Base-by-base conservation (phyloP, 2,797 vertebrate genomes). In the Lophius americanus region DNA sequence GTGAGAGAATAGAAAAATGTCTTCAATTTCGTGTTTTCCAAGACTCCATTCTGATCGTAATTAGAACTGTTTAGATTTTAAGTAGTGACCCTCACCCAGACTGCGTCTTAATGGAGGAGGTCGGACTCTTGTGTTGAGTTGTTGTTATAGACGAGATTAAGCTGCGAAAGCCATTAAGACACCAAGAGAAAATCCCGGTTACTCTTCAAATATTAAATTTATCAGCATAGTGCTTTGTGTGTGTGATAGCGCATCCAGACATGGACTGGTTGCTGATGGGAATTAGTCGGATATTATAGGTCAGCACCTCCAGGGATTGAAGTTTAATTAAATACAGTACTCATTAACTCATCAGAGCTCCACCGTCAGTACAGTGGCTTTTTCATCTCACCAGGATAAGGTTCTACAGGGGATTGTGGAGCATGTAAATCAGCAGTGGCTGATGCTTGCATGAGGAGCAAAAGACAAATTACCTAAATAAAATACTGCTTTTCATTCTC, bases 251-350 rank as follows among this genome's bases (percentile, higher is more conserved):
- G 62, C 60, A 61, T 66, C 66, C 53, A 52, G 67, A 67, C 54
- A 49, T 37, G 37, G 61, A 77, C 51, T 33, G 58, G 54, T 73
- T 81, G 82, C 79, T 81, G 80, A 85, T 60, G 1, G 75, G 76
- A 75, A 82, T 86, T 83, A 79, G 59, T 72, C 44, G 58, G 70
- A 76, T 87, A 84, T 73, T 83, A 87, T 76, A 82, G 83, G 85
- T 85, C 87, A 85, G 63, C 69, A 71, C 83, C 75, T 84, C 36
- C 0, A 81, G 78, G 89, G 75, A 73, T 79, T 85, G 83, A 78
- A 65, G 81, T 91, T 90, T 93, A 92, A 93, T 92, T 89, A 90
- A 89, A 88, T 80, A 85, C 52, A 51, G 64, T 83, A 62, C 85
- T 92, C 83, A 89, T 94, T 92, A 91, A 83, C 81, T 87, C 86